A percentile compares a stretch with the other conserved stretches of the same genome.
Conservation (phyloP, 2,797 vertebrate species). For the Macropodus opercularis region DNA sequence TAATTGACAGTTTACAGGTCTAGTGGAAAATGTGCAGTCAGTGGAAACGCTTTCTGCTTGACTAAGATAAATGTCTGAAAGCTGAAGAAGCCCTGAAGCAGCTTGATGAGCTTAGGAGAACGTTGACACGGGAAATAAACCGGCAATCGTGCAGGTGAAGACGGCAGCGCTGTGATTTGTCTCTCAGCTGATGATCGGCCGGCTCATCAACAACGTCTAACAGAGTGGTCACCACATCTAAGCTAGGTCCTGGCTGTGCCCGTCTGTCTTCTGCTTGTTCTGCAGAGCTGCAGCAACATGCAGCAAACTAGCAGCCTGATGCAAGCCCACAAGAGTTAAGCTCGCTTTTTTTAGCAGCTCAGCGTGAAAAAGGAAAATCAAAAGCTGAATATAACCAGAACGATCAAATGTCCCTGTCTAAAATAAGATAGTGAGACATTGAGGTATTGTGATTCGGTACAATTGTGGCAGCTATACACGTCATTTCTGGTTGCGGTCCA, state of each 20-base stretch:
- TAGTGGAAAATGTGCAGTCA: constrained; percentile 57
- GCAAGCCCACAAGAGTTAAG: neutral
- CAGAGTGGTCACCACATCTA: constrained; percentile 34
- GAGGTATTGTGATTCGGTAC: neutral
- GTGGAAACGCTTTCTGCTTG: constrained; percentile 62
- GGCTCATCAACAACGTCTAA: too few relatives aligned
- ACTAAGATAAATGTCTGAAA: constrained; percentile 40
- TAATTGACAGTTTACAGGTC: constrained; percentile 46
- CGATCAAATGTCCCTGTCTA: neutral
- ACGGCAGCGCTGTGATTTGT: constrained; percentile 10
- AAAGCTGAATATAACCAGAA: neutral
- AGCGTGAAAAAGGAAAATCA: constrained; percentile 3
- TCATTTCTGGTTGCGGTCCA: neutral
- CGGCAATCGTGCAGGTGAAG: constrained; percentile 10
- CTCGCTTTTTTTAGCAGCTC: neutral
- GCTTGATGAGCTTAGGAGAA: constrained; percentile 43
- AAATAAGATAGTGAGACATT: neutral
- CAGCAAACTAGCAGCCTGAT: constrained; percentile 10
- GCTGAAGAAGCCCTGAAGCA: constrained; percentile 25
- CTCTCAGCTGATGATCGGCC: neutral
- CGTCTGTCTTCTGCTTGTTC: constrained; percentile 17
- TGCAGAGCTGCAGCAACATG: constrained; percentile 10
- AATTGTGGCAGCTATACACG: neutral
- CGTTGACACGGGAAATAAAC: constrained; percentile 37
- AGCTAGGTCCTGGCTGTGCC: too few relatives aligned